Conservation (phyloP, 2,888 invertebrate species). For the Catonia carolina region DNA sequence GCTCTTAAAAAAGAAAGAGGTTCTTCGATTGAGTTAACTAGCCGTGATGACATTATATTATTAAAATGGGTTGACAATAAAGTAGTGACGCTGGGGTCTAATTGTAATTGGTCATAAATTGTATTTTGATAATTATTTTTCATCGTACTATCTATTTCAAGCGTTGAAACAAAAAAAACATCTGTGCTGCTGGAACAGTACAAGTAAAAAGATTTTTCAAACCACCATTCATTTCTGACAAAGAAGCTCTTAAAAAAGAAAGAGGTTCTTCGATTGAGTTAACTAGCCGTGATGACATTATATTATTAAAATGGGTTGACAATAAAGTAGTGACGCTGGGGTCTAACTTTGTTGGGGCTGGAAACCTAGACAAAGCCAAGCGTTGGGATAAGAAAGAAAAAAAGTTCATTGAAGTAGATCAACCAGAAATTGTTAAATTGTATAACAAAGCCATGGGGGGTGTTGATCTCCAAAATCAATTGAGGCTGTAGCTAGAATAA, state of each 20-base stretch:
- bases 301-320: neutral
- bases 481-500: conserved; percentile 8
- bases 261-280: conserved; percentile 3
- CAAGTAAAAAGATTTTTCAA: conserved; percentile 28
- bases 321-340: conserved; percentile 6
- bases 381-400: conserved; percentile 5
- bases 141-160: conserved; percentile 29
- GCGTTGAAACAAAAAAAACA: conserved; percentile 21
- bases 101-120: conserved; percentile 14
- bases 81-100: no score
- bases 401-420: conserved; percentile 5
- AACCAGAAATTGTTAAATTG: conserved; percentile 18
- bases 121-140: conserved; percentile 28
- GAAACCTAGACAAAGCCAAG: neutral
- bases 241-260: conserved; percentile 1
- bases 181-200: conserved; percentile 27
- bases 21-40: conserved; percentile 1
- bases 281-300: conserved; percentile 3
- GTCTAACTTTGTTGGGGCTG: conserved; percentile 8
- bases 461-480: conserved; percentile 23
- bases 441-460: conserved; percentile 28
- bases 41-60: conserved; percentile 2
- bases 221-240: conserved; percentile 1
- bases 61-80: neutral
- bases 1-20: conserved; percentile 3